A percentile compares a stretch with the other conserved stretches of the same genome.
These are phyloP conservation scores for Phainopepla nitens DNA, from an alignment of 2,113 vertebrate species.

Conservation along the genomic window DNA sequence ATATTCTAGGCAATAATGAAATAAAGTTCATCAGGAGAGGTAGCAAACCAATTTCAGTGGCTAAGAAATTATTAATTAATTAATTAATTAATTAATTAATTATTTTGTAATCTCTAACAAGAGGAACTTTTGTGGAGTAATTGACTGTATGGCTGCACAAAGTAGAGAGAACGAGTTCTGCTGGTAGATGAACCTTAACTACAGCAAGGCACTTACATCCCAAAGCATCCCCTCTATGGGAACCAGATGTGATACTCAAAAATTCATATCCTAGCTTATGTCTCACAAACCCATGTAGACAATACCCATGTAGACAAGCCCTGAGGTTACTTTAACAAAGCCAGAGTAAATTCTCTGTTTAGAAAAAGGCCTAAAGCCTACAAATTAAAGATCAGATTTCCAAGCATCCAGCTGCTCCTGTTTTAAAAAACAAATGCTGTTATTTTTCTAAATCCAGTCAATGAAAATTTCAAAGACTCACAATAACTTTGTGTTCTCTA, in stretches of 20 bases:
- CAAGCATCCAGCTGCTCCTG: slow-evolving; percentile 15
- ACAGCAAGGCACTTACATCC: not conserved
- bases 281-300: slow-evolving; percentile 2
- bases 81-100: too few species aligned
- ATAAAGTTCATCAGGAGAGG: not conserved
- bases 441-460: not conserved
- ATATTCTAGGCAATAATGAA: not conserved
- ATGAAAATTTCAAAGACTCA: slow-evolving; percentile 7
- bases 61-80: not conserved
- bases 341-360: slow-evolving; percentile 6
- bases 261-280: slow-evolving; percentile 30
- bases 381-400: slow-evolving; percentile 34
- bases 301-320: not conserved
- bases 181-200: slow-evolving; percentile 6
- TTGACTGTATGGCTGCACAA: not conserved
- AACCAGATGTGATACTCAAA: slow-evolving; percentile 31
- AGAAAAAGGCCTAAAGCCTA: slow-evolving; percentile 14
- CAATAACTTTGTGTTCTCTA: not conserved
- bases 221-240: not conserved
- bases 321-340: slow-evolving; percentile 22
- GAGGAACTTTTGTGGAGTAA: not conserved
- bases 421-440: not conserved
- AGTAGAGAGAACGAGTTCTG: not conserved
- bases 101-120: too few species aligned
- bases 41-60: not conserved